A percentile compares a stretch with the other conserved stretches of the same genome.
These are phyloP conservation scores for Stercorarius parasiticus DNA, from an alignment of 2,113 vertebrate genomes.

Conservation along the genomic window DNA sequence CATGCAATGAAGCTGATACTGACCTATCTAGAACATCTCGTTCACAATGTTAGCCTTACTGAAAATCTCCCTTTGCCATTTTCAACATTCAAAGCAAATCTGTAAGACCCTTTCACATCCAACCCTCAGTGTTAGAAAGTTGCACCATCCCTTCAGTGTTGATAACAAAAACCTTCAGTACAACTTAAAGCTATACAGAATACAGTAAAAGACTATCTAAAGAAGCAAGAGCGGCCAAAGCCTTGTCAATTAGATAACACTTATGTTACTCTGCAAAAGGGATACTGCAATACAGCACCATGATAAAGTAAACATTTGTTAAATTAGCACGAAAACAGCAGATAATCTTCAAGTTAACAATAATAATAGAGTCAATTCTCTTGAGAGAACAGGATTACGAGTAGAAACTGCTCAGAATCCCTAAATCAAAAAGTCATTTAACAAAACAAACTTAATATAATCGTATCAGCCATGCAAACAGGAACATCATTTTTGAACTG, in stretches of 20 bases:
- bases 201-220: slow-evolving; percentile 44
- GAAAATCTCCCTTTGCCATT: slow-evolving; percentile 62
- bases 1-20: slow-evolving; percentile 87
- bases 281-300: slow-evolving; percentile 44
- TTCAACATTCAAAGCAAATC: slow-evolving; percentile 47
- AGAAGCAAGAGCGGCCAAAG: slow-evolving; percentile 47
- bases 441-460: slow-evolving; percentile 80
- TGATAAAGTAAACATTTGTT: slow-evolving; percentile 72
- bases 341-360: slow-evolving; percentile 79
- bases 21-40: slow-evolving; percentile 71
- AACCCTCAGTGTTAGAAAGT: slow-evolving; percentile 52
- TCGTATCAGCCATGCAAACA: slow-evolving; percentile 77
- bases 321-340: slow-evolving; percentile 76
- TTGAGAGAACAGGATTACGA: slow-evolving; percentile 73
- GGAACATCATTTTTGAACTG: slow-evolving; percentile 72
- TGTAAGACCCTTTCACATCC: slow-evolving; percentile 53
- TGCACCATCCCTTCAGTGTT: slow-evolving; percentile 40
- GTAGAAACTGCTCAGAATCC: slow-evolving; percentile 75
- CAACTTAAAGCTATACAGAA: slow-evolving; percentile 10
- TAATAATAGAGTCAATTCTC: slow-evolving; percentile 73
- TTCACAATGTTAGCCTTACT: slow-evolving; percentile 59
- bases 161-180: slow-evolving; percentile 32
- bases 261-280: slow-evolving; percentile 43
- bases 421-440: slow-evolving; percentile 79
- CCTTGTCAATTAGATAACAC: slow-evolving; percentile 50